A percentile compares a stretch with the other conserved stretches of the same genome.
Evolutionary conservation across 1,140 invertebrate species (phyloP).

Genomic region (Hesperophylax magnus): DNA sequence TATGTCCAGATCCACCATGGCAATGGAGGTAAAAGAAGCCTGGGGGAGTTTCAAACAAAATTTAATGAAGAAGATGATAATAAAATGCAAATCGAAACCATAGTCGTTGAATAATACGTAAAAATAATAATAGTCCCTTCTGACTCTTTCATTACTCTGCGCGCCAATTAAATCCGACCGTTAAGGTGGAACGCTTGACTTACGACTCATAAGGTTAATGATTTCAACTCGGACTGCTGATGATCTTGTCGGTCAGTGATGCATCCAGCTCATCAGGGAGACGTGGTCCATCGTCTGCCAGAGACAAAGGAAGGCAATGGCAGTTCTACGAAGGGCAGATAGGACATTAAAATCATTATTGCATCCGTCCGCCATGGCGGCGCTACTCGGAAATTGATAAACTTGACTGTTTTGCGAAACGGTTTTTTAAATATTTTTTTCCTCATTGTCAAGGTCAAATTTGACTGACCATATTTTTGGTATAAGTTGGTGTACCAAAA

Average conservation of each 20-base stretch:
- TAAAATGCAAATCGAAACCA: too few species aligned
- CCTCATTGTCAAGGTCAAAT: conserved; percentile 11
- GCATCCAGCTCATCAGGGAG: conserved; percentile 28
- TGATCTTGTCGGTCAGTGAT: neutral
- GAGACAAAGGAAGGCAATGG: conserved; percentile 23
- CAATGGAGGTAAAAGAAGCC: too few species aligned
- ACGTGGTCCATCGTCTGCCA: conserved; percentile 19
- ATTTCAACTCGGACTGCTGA: conserved; percentile 24
- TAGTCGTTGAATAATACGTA: too few species aligned
- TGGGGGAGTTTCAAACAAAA: too few species aligned
- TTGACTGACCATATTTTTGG: neutral
- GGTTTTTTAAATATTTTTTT: conserved; percentile 12
- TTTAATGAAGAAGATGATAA: too few species aligned
- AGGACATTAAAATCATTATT: conserved; percentile 30
- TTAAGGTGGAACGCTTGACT: conserved; percentile 41
- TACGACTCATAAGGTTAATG: conserved; percentile 38
- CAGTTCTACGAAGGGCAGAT: conserved; percentile 29
- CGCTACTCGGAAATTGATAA: conserved; percentile 9
- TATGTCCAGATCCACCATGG: too few species aligned
- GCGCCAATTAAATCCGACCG: neutral
- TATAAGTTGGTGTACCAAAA: too few species aligned
- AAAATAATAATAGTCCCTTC: too few species aligned
- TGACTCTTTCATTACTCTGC: too few species aligned
- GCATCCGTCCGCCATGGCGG: conserved; percentile 8
- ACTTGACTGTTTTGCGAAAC: conserved; percentile 1